phyloP scores from a whole-genome alignment of 2,113 vertebrate genomes.

The Vimba vimba region DNA sequence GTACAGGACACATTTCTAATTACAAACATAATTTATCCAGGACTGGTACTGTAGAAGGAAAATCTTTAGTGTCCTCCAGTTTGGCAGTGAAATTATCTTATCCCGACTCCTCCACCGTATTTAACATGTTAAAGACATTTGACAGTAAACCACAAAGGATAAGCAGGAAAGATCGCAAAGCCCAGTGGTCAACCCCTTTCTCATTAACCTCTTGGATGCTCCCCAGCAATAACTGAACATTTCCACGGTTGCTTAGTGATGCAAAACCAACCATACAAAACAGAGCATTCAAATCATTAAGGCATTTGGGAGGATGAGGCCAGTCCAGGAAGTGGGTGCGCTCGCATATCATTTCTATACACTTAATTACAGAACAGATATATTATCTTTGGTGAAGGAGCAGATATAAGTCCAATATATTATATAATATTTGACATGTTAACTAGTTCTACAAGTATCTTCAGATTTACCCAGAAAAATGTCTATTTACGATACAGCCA shows the following conservation, averaged over 20 bases:
- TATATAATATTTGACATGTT: not conserved
- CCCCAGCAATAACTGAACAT: conserved; percentile 58
- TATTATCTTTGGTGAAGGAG: not conserved
- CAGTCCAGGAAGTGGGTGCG: not conserved
- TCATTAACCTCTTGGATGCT: conserved; percentile 65
- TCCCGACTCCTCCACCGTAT: conserved; percentile 52
- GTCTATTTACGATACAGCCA: not conserved
- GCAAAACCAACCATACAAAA: conserved; percentile 59
- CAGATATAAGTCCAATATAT: not conserved
- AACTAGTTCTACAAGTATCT: not conserved
- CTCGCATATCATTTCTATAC: not conserved
- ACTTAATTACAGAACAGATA: not conserved
- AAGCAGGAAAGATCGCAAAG: conserved; percentile 59
- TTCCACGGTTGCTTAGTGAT: conserved; percentile 67
- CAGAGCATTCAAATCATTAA: conserved; percentile 56
- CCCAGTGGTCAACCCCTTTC: conserved; percentile 60
- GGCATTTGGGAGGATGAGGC: conserved; percentile 11
- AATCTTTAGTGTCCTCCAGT: conserved; percentile 50
- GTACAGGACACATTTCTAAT: conserved; percentile 44
- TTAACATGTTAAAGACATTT: conserved; percentile 60
- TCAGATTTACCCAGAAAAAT: not conserved
- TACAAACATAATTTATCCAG: not conserved
- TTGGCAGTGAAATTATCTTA: conserved; percentile 55
- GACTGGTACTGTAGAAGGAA: not conserved
- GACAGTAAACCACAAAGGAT: conserved; percentile 60